phyloP scores from a whole-genome alignment of 2,797 vertebrate species.

The Artibeus lituratus region DNA sequence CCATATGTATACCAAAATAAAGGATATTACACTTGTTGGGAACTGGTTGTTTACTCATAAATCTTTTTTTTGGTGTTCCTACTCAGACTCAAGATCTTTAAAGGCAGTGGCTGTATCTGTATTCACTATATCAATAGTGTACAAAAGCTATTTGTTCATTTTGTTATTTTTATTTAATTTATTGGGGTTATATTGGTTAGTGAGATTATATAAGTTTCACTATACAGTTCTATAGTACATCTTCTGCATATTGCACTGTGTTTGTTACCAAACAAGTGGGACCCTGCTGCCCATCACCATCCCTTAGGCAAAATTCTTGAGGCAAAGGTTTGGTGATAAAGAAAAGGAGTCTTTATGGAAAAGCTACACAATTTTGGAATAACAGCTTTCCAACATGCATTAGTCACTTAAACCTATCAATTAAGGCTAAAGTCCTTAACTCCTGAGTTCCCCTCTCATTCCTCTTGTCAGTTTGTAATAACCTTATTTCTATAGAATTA shows the following conservation, averaged over 20 bases:
- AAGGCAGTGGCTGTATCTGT: fast-evolving
- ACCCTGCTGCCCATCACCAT: too few species aligned
- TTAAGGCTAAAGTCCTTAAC: not conserved
- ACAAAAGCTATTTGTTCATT: not conserved
- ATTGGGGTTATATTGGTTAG: not conserved
- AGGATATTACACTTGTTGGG: not conserved
- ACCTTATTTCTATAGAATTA: not conserved
- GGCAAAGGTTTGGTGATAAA: not conserved
- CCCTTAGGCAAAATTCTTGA: too few species aligned
- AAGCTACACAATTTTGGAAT: not conserved
- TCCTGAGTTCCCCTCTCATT: not conserved
- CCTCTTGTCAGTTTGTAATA: not conserved
- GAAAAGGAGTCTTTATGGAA: not conserved
- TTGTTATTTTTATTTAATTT: not conserved
- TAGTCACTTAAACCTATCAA: not conserved
- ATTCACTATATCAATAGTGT: fast-evolving
- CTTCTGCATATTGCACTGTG: too few species aligned
- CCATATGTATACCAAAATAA: not conserved
- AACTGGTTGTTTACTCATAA: not conserved
- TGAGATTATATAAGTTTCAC: not conserved
- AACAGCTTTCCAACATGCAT: not conserved
- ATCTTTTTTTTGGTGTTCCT: not conserved
- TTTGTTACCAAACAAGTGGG: not conserved
- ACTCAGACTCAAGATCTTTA: not conserved
- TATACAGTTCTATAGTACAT: not conserved